Evolutionary conservation across 2,113 vertebrate genomes (phyloP).

Genomic region (Terrapene triunguis): DNA sequence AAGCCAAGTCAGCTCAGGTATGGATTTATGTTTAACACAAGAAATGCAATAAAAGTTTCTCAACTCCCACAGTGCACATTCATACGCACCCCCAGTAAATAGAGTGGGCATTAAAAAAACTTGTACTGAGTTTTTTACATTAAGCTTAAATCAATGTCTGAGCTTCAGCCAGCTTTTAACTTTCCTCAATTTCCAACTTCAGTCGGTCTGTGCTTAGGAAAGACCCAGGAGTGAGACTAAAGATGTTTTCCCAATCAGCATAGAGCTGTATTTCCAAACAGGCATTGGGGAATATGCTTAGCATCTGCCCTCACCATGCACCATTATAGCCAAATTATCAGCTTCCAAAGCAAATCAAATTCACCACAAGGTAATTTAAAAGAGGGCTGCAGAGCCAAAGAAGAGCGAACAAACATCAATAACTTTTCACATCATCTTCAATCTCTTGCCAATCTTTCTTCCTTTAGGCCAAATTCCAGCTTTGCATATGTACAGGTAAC

Average conservation of each 20-base stretch:
- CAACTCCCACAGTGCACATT: conserved; percentile 30
- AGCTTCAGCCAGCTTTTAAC: background rate
- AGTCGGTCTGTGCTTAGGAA: accelerated
- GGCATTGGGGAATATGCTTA: background rate
- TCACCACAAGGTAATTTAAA: background rate
- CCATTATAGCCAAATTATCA: background rate
- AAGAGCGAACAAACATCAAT: accelerated
- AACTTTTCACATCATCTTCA: background rate
- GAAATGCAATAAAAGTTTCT: conserved; percentile 19
- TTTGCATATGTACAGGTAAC: background rate
- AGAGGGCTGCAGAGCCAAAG: background rate
- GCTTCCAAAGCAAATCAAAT: background rate
- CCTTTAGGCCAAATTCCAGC: background rate
- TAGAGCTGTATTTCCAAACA: accelerated
- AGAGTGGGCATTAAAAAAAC: conserved; percentile 44
- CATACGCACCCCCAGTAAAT: background rate
- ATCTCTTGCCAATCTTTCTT: accelerated
- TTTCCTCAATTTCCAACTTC: background rate
- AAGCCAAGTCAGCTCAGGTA: background rate
- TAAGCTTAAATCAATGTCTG: background rate
- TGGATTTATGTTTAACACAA: background rate
- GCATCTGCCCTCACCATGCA: background rate
- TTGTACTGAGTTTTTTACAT: conserved; percentile 1
- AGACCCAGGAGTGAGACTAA: background rate
- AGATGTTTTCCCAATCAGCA: background rate